Evolutionary conservation across 2,113 vertebrate genomes (phyloP).

Genomic region (Eptatretus burgeri): DNA sequence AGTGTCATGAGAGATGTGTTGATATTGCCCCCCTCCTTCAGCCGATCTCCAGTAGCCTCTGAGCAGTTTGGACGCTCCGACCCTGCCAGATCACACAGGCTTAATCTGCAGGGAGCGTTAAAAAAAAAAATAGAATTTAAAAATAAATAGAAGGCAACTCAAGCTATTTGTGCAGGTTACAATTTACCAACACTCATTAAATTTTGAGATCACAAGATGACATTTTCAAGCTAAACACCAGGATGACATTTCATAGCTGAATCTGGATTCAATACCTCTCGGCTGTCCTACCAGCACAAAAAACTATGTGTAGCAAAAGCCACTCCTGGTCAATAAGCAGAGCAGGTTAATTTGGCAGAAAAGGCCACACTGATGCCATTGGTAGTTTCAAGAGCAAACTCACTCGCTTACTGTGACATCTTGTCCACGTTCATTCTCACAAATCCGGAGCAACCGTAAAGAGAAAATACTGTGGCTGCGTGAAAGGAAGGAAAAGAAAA

Average conservation of each 20-base stretch:
- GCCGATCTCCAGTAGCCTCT: slow-evolving; percentile 36
- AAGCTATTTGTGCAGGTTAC: not conserved
- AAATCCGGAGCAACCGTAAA: not conserved
- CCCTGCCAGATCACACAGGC: slow-evolving; percentile 52
- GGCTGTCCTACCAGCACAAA: not conserved
- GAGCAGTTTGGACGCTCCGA: slow-evolving; percentile 56
- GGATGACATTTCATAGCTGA: not conserved
- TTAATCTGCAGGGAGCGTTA: slow-evolving; percentile 20
- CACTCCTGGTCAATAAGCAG: not conserved
- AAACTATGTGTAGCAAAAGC: not conserved
- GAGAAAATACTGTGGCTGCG: slow-evolving; percentile 1
- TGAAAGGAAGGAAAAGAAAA: not conserved
- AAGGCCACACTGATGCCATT: not conserved
- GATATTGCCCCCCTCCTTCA: slow-evolving; percentile 59
- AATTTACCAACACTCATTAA: not conserved
- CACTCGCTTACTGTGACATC: not conserved
- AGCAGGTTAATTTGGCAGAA: not conserved
- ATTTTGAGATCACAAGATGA: not conserved
- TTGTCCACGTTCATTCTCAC: not conserved
- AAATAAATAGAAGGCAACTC: no score
- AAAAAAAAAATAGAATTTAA: not conserved
- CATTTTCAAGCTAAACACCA: not conserved
- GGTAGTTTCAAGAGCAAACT: not conserved
- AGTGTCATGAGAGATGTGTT: slow-evolving; percentile 59
- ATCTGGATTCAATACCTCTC: not conserved